Evolutionary conservation across 2,888 invertebrate species (phyloP).

Genomic region (Euzophera pinguis): DNA sequence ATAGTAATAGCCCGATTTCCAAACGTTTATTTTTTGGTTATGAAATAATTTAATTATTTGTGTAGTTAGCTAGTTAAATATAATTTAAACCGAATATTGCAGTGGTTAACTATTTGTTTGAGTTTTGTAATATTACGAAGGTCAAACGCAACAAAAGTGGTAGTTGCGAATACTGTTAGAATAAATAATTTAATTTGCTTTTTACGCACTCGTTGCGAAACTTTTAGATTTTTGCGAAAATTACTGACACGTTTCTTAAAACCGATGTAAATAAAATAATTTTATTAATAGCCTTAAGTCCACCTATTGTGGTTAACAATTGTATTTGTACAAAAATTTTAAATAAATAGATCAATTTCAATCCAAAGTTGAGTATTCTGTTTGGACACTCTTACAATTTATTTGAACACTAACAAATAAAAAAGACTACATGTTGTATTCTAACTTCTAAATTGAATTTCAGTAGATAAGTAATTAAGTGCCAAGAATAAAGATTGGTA

Average conservation of each 20-base stretch:
- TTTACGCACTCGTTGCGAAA: conserved; percentile 3
- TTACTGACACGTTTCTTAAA: not conserved
- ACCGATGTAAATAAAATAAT: too few species aligned
- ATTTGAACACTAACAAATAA: too few species aligned
- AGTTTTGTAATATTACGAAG: conserved; percentile 1
- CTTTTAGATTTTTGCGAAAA: not conserved
- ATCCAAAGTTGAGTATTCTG: too few species aligned
- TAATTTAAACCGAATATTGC: conserved; percentile 1
- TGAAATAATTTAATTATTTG: conserved; percentile 3
- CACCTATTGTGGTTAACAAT: too few species aligned
- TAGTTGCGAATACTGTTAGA: conserved; percentile 6
- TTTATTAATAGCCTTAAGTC: too few species aligned
- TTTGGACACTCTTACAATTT: too few species aligned
- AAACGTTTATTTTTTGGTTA: not conserved
- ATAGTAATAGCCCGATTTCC: not conserved
- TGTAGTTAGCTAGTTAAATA: not conserved
- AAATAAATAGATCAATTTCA: too few species aligned
- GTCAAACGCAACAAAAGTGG: conserved; percentile 1
- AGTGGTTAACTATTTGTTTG: not conserved
- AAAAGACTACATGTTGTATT: too few species aligned
- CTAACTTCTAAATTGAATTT: too few species aligned
- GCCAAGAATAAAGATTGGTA: too few species aligned
- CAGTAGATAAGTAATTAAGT: too few species aligned
- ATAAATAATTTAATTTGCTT: conserved; percentile 7
- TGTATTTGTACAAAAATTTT: too few species aligned